Base-by-base conservation (phyloP, 2,113 vertebrate species). In the Cranoglanis bouderius region DNA sequence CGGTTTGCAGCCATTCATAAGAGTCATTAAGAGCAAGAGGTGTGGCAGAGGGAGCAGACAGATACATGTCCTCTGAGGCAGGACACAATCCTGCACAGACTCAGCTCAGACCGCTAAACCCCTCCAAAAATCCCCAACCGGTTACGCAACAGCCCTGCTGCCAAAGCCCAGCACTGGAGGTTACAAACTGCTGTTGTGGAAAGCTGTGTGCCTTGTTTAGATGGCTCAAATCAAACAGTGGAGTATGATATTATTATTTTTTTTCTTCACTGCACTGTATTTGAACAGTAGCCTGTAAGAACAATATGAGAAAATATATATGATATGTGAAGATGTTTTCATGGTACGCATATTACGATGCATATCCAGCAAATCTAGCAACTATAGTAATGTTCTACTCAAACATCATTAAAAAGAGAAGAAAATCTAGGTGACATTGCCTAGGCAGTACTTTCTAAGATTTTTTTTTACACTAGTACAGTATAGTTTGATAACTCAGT, bases 61-160 rank as follows among this genome's bases (percentile, higher is more conserved):
- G 88, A 88, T 59, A 72, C 85, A 85, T 67, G 26, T 59, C 88
- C 83, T 84, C 51, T 51, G 85, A 92, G 87, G 85, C 85, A 82
- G 63, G 81, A 90, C 89, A 77, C 88, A 83, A 90, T 89, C 85
- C 82, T 85, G 77, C 87, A 85, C 90, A 89, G 88, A 86, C 67
- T 70, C 75, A 35, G 87, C 82, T 89, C 91, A 91, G 80, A 82
- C 85, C 74, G 72, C 59, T 85, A 87, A 90, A 89, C 89, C 67
- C 90, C 84, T 46, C 24, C 59, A 72, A 29, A 92, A 92, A 91
- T 92, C 91, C 89, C 87, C 38, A 46, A 57, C 51, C 29, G 19
- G 49, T 88, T 87, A 87, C 80, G 49, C 88, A 91, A 87, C 32
- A 38, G 49, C 77, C 85, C 81, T 70, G 65, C 80, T 38, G 61